phyloP scores from a whole-genome alignment of 2,797 vertebrate genomes.

The Garrulus glandarius region DNA sequence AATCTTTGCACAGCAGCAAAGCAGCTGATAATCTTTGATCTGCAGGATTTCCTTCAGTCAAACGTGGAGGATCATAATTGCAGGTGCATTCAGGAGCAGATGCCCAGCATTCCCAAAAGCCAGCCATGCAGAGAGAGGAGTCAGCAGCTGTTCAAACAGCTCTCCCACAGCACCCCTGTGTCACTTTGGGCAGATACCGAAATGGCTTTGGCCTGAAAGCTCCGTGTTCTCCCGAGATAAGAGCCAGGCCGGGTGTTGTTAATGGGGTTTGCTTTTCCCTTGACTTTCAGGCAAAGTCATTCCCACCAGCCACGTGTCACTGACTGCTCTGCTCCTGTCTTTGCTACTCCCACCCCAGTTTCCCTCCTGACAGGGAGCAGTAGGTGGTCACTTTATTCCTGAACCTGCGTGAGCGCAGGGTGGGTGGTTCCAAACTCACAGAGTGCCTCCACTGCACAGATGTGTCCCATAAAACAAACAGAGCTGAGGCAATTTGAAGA shows the following conservation, averaged over 20 bases:
- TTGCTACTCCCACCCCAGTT: neutral
- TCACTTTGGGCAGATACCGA: neutral
- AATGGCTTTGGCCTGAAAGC: neutral
- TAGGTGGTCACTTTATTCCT: neutral
- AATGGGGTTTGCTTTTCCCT: neutral
- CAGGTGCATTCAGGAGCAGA: neutral
- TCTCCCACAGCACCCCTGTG: neutral
- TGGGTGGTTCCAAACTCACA: neutral
- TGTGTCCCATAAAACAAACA: neutral
- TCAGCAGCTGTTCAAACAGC: neutral
- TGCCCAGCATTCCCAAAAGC: neutral
- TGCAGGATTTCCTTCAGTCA: neutral
- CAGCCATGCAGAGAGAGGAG: neutral
- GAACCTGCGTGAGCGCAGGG: rapidly evolving
- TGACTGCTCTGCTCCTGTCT: neutral
- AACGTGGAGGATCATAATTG: neutral
- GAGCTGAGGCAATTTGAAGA: neutral
- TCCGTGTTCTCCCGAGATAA: neutral
- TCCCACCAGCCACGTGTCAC: neutral
- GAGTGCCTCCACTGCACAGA: neutral
- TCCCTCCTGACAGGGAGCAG: neutral
- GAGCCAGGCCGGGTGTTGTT: neutral
- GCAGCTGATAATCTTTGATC: neutral
- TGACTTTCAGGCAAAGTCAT: neutral
- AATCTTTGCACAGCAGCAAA: neutral